Conservation (phyloP, 1,140 invertebrate genomes). For the Zaprionus inermis region DNA sequence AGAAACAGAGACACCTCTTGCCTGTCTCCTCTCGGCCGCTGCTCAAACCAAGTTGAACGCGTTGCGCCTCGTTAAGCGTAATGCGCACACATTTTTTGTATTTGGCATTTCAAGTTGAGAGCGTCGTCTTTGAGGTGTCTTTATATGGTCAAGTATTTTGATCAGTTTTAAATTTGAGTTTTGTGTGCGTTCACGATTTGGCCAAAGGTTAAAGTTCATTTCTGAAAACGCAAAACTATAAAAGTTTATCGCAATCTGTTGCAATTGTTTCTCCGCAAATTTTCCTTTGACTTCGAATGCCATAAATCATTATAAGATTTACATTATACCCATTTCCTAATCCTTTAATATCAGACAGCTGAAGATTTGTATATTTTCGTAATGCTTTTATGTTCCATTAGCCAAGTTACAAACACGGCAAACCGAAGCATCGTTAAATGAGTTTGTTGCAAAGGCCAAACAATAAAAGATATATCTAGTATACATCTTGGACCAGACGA, state of each 20-base stretch:
- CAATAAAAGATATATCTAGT: constrained; percentile 28
- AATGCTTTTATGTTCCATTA: constrained; percentile 51
- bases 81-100: constrained; percentile 44
- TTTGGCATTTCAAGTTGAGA: constrained; percentile 66
- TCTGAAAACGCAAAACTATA: neutral
- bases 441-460: constrained; percentile 39
- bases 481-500: constrained; percentile 21
- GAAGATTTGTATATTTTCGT: constrained; percentile 36
- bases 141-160: constrained; percentile 71
- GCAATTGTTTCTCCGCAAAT: neutral
- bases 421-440: constrained; percentile 33
- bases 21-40: neutral
- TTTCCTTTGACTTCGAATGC: neutral
- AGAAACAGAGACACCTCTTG: constrained; percentile 3
- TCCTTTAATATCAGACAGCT: constrained; percentile 32
- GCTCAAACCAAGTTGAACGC: constrained; percentile 24
- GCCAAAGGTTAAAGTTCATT: constrained; percentile 57
- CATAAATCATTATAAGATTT: neutral
- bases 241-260: neutral
- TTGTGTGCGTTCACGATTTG: constrained; percentile 26
- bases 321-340: constrained; percentile 29
- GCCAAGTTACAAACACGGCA: constrained; percentile 47
- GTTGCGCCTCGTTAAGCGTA: constrained; percentile 57
- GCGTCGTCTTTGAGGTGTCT: constrained; percentile 26
- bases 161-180: constrained; percentile 76